Percentiles rank a stretch among this genome's conserved stretches.
phyloP scores from a whole-genome alignment of 2,113 vertebrate species.

The Barnardius zonarius region DNA sequence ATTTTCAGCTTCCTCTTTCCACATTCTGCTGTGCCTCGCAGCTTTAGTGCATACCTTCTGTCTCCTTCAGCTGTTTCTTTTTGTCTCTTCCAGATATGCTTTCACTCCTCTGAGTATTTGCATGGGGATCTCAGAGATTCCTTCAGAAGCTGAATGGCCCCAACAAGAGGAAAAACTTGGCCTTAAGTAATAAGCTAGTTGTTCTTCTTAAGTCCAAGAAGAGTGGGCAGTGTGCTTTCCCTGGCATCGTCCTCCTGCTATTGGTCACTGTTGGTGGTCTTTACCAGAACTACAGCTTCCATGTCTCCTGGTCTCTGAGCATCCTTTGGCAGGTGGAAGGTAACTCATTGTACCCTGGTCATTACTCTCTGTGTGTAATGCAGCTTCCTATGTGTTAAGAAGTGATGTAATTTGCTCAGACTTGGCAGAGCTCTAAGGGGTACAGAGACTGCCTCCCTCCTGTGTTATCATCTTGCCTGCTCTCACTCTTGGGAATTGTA shows the following conservation, averaged over 20 bases:
- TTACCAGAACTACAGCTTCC: neutral
- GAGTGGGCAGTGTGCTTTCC: neutral
- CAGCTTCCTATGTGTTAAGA: accelerated
- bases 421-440: neutral
- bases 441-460: neutral
- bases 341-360: neutral
- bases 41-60: neutral
- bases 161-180: neutral
- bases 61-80: neutral
- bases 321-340: neutral
- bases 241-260: neutral
- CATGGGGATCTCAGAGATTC: neutral
- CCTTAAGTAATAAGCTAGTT: neutral
- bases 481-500: neutral
- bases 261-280: neutral
- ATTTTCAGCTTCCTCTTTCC: neutral
- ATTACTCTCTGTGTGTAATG: neutral
- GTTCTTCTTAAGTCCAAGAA: neutral
- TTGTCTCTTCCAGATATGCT: neutral
- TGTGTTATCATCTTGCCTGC: accelerated
- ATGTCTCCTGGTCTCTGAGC: neutral
- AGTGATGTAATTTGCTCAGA: neutral
- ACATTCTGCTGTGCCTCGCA: neutral
- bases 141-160: neutral
- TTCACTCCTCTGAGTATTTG: neutral